Base-by-base conservation (phyloP, 2,888 invertebrate species). In the Sarcophaga subvicina region DNA sequence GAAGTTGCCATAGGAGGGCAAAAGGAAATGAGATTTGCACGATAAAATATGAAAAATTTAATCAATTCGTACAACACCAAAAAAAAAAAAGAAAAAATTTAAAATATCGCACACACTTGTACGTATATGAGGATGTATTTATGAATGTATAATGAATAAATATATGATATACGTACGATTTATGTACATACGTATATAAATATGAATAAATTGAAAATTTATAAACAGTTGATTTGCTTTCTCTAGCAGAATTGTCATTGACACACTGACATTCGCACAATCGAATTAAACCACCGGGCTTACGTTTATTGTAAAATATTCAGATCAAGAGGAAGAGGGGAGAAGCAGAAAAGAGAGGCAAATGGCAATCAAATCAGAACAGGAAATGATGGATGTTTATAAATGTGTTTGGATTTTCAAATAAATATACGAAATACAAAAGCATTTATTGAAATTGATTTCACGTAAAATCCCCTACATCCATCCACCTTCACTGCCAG, bases 1-100 rank as follows among this genome's bases (percentile, higher is more conserved):
- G 11, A 49, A 14, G 37, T 6, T 37, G 37, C 37, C 37, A 47
- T 20, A 69, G 66, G 37, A 37, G 8, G 8, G 8, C 37, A 37
- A 37, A 11, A 59, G 75, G 75, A 75, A 64, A 76, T 66, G 49
- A 76, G 54, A 66, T 76, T 64, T 14, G 22, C n/a, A 37, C 60
- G 20, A 37, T 37, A 63, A 22, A 63, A 47, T 62, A 73, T 22
- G 14, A 17, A 25, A 54, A 76, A 76, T 25, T 54, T 27, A 27
- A 76, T 76, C 49, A 76, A 66, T 76, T 54, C n/a, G 54, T 66
- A 10, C 10, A 10, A 37, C 8, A 37, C 6, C 37, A 37, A 37
- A 1, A 37, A 37, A 37, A 27, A 37, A 37, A 37, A 37, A 6
- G 3, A 22, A 22, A 22, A 22, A 22, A 22, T 22, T 22, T 37